Conservation (phyloP, 2,888 invertebrate genomes). For the Antheraea yamamai region DNA sequence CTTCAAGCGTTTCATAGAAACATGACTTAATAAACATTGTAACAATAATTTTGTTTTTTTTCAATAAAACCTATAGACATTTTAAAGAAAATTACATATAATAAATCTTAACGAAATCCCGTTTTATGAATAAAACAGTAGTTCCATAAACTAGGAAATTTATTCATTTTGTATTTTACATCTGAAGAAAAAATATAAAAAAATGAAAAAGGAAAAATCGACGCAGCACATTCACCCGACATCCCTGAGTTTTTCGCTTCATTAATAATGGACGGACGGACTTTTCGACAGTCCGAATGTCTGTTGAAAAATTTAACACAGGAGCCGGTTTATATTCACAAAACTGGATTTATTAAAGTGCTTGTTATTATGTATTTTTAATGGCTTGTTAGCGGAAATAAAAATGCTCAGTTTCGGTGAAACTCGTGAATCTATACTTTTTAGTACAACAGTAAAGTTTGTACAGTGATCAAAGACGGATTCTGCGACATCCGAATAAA, state of each 20-base stretch:
- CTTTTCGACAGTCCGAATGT: constrained; percentile 29
- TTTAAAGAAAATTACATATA: too few relatives aligned
- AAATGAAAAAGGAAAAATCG: constrained; percentile 19
- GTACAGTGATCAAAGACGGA: background rate
- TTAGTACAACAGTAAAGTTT: background rate
- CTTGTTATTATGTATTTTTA: constrained; percentile 37
- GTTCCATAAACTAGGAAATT: background rate
- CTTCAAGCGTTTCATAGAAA: background rate
- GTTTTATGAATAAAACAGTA: background rate
- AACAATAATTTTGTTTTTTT: too few relatives aligned
- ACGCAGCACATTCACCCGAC: constrained; percentile 22
- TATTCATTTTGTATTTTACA: background rate
- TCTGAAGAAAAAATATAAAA: background rate
- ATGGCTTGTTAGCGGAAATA: constrained; percentile 9
- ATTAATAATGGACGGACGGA: constrained; percentile 43
- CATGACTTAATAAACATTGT: background rate
- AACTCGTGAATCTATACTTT: background rate
- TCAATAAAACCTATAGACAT: too few relatives aligned
- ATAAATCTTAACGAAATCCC: too few relatives aligned
- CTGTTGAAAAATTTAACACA: constrained; percentile 44
- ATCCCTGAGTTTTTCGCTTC: constrained; percentile 38
- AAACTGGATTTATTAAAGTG: constrained; percentile 35
- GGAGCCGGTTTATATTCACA: constrained; percentile 30
- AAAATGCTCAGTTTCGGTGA: background rate
- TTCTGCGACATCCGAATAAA: too few relatives aligned